Base-by-base conservation (phyloP, 2,888 invertebrate species). In the Mylabris sibirica region DNA sequence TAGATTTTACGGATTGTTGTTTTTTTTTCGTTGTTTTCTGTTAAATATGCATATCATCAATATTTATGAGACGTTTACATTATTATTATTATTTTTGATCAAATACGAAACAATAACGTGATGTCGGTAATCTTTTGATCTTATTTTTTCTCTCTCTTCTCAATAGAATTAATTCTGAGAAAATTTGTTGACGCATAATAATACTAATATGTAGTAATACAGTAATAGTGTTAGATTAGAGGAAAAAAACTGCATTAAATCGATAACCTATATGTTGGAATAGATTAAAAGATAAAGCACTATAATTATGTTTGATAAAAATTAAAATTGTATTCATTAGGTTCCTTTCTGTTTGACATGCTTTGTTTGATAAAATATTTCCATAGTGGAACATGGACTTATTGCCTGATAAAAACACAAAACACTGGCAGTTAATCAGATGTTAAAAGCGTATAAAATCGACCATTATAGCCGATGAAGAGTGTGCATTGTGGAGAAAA, bases 41-140 rank as follows among this genome's bases (percentile, higher is more conserved):
- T 20, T 49, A 49, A 49, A 49, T 49, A 49, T 49, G 49, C 49
- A 20, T 49, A 20, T 49, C 49, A 49, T 49, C 49, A 49, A 49
- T 49, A 49, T 49, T 49, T 49, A 49, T 49, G 49, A 49, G 49
- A 20, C 44, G 44, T 44, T 44, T 17, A 44, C 1, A 14, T 14
- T 38, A 14, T 38, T 38, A 14, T 34, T 5, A 5, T 34, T 35
- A 8, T 41, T 41, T 41, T 41, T 41, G n/a, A 0, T 11, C 9
- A 44, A 49, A 49, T 49, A 49, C 20, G 20, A 49, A 49, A 49
- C 49, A 49, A 49, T 49, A 49, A 49, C 49, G 20, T 22, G 49
- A 49, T 49, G 49, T 20, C 49, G 49, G 49, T 49, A 49, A 49
- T 49, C 49, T 8, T 20, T 49, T 49, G 49, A 49, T 49, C 49